Base-by-base conservation (phyloP, 1,140 invertebrate genomes). In the Bombus balteatus region DNA sequence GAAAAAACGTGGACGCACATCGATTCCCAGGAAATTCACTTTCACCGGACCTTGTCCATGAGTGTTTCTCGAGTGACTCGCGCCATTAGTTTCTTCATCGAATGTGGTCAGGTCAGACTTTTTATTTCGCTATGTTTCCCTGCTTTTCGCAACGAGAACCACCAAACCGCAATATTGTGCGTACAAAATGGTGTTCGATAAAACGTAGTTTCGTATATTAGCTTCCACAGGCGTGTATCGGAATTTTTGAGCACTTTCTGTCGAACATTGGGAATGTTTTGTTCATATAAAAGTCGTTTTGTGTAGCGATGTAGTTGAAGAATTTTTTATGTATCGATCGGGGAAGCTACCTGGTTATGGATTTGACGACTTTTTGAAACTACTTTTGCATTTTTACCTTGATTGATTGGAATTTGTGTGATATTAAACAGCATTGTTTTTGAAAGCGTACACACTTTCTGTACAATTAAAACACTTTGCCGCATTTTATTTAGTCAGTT, bases 1-100 rank as follows among this genome's bases (percentile, higher is more conserved):
- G 85, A 90, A 92, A 85, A 86, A 82, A 87, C 91, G 88, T 87
- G 87, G 83, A 87, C 91, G 92, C 88, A 86, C 83, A 78, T 85
- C 71, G 88, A 92, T 94, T 94, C 94, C 93, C 90, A 91, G 91
- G 94, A 94, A 95, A 94, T 92, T 95, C 92, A 95, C 94, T 95
- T 95, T 95, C 94, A 94, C 94, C 92, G 87, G 92, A 90, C 79
- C 88, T 90, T 85, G 86, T 37, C 66, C 53, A 75, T 66, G 85
- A 57, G 68, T 62, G 68, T 90, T 90, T 88, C 88, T 90, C 76
- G 57, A 85, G 57, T 81, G 43, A n/a, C 37, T 76, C 59, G 83
- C 83, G 70, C 39, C 83, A 79, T 79, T 81, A 86, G 77, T 74
- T 88, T 85, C 72, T 78, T 88, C 68, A 65, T 77, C 79, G 70